Evolutionary conservation across 2,113 vertebrate species (phyloP).

Genomic region (Pterocles burchelli): DNA sequence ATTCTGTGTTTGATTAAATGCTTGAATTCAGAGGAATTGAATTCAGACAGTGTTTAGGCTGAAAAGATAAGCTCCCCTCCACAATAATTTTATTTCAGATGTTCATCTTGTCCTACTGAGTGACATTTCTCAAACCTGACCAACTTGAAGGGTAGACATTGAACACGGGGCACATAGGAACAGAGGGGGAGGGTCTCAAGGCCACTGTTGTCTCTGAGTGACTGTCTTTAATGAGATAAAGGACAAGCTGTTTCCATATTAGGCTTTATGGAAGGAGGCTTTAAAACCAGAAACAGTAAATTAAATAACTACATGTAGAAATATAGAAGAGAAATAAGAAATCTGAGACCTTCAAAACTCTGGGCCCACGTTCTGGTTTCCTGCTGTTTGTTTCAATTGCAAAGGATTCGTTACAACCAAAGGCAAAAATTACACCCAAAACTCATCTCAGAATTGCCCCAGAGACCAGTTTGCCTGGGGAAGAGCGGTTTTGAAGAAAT

Average conservation of each 20-base stretch:
- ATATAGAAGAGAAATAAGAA: background rate
- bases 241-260: background rate
- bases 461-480: background rate
- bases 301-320: background rate
- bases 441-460: background rate
- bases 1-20: background rate
- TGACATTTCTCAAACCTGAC: background rate
- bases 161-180: background rate
- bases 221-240: background rate
- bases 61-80: background rate
- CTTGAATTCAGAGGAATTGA: background rate
- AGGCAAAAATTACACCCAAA: background rate
- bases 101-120: background rate
- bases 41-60: background rate
- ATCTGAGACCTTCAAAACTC: background rate
- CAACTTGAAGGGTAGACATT: background rate
- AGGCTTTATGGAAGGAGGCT: background rate
- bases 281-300: background rate
- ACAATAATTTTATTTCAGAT: background rate
- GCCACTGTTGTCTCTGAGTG: background rate
- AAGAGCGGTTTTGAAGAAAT: background rate
- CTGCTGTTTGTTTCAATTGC: background rate
- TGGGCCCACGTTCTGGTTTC: background rate
- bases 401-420: background rate
- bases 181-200: background rate